These are phyloP conservation scores for Salvelinus sp. DNA, from an alignment of 2,113 vertebrate species.

Conservation along the genomic window DNA sequence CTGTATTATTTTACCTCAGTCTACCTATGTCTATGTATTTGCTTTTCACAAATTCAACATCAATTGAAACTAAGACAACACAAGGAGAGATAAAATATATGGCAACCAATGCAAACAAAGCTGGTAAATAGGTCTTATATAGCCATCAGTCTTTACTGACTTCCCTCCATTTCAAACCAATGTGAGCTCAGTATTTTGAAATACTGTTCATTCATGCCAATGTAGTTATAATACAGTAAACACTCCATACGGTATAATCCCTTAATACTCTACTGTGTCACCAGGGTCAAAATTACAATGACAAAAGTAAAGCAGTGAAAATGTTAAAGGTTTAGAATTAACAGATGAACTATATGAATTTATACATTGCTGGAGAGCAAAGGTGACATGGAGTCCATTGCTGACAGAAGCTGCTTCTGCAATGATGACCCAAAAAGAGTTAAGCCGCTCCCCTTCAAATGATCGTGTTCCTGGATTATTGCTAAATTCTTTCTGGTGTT, in stretches of 20 bases:
- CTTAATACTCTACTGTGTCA: too few relatives aligned
- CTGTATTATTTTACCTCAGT: neutral
- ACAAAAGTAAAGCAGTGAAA: neutral
- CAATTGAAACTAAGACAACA: constrained; percentile 21
- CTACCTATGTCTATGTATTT: constrained; percentile 14
- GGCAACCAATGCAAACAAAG: constrained; percentile 33
- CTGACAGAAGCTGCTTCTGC: constrained; percentile 66
- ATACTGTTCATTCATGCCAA: neutral
- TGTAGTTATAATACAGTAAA: neutral
- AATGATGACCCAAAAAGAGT: constrained; percentile 59
- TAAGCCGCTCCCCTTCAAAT: constrained; percentile 70
- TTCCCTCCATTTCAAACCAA: neutral
- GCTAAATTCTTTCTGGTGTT: constrained; percentile 74
- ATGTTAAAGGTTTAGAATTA: neutral
- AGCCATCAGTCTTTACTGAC: neutral
- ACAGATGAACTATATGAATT: neutral
- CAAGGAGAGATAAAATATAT: constrained; percentile 15
- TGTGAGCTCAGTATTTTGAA: neutral
- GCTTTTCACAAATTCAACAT: neutral
- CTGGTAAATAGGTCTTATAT: neutral
- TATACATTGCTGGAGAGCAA: constrained; percentile 41
- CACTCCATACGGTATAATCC: neutral
- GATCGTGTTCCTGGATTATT: constrained; percentile 67
- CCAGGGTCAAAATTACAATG: too few relatives aligned
- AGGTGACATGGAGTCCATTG: constrained; percentile 28